phyloP scores from a whole-genome alignment of 1,140 invertebrate species.

The Diabrotica undecimpunctata region DNA sequence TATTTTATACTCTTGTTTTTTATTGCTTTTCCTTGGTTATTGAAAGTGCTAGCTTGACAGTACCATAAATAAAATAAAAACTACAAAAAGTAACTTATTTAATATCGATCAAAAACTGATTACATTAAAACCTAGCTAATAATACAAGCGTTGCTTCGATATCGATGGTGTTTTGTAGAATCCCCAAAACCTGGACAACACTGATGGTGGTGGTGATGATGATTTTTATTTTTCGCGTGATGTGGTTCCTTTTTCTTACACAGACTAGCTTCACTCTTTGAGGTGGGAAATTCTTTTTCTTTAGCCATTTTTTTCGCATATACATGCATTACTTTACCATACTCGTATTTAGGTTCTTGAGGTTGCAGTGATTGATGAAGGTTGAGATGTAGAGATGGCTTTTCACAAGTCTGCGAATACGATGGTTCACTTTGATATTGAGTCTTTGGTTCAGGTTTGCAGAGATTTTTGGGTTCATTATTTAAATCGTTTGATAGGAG shows the following conservation, averaged over 20 bases:
- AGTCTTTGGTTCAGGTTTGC: not conserved
- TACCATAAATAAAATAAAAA: too few species aligned
- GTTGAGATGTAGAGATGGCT: not conserved
- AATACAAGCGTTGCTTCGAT: slow-evolving; percentile 42
- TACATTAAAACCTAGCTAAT: slow-evolving; percentile 29
- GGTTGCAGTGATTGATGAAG: not conserved
- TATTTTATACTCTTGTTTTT: too few species aligned
- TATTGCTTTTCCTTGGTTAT: too few species aligned
- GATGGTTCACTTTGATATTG: not conserved
- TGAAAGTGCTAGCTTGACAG: too few species aligned
- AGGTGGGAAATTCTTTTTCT: slow-evolving; percentile 28
- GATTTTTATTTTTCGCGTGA: slow-evolving; percentile 34
- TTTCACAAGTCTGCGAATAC: not conserved
- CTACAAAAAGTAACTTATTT: too few species aligned
- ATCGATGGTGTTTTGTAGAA: slow-evolving; percentile 34
- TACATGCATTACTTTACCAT: slow-evolving; percentile 36
- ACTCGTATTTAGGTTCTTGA: slow-evolving; percentile 27
- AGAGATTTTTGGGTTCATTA: not conserved
- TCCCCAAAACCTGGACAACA: slow-evolving; percentile 39
- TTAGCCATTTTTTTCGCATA: slow-evolving; percentile 35
- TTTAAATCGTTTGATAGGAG: slow-evolving; percentile 8
- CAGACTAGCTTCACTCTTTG: slow-evolving; percentile 39
- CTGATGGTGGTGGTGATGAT: slow-evolving; percentile 35
- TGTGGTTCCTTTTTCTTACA: slow-evolving; percentile 16
- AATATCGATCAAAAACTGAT: too few species aligned